A percentile compares a stretch with the other conserved stretches of the same genome.
Conservation (phyloP, 2,888 invertebrate genomes). For the Heteromurus nitidus region DNA sequence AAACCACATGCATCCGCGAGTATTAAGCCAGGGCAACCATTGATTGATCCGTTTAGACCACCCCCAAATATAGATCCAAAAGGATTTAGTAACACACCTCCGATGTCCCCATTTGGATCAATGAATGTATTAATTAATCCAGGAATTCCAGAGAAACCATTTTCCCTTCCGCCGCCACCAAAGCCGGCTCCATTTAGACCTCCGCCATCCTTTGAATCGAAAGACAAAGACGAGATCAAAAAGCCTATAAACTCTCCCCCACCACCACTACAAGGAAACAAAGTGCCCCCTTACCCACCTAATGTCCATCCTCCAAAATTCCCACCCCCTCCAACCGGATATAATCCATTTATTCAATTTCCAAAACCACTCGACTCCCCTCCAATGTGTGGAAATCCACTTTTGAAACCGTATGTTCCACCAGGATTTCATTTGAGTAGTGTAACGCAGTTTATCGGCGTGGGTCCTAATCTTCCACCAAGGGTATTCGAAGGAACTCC, state of each 20-base stretch:
- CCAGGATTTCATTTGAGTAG: slow-evolving; percentile 65
- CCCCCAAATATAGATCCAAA: slow-evolving; percentile 17
- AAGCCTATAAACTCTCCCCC: background rate
- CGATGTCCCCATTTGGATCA: slow-evolving; percentile 25
- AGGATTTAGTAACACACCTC: slow-evolving; percentile 32
- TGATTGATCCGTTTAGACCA: slow-evolving; percentile 20
- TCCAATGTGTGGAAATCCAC: slow-evolving; percentile 36
- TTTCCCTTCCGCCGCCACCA: slow-evolving; percentile 9
- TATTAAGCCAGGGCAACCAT: slow-evolving; percentile 6
- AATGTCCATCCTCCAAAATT: background rate
- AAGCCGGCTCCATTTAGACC: background rate
- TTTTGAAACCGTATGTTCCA: slow-evolving; percentile 64
- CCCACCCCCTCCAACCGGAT: background rate
- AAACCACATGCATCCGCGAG: background rate
- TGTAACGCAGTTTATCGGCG: slow-evolving; percentile 44
- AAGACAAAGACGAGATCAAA: background rate
- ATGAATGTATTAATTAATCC: slow-evolving; percentile 47
- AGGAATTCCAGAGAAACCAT: slow-evolving; percentile 30
- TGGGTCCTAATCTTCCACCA: slow-evolving; percentile 11
- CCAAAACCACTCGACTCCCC: background rate
- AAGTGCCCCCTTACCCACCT: slow-evolving; percentile 16
- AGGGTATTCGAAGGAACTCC: background rate
- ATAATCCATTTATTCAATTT: slow-evolving; percentile 6
- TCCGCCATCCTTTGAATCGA: background rate
- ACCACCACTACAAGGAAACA: slow-evolving; percentile 9